Conservation (phyloP, 2,888 invertebrate genomes). For the Platycheirus albimanus region DNA sequence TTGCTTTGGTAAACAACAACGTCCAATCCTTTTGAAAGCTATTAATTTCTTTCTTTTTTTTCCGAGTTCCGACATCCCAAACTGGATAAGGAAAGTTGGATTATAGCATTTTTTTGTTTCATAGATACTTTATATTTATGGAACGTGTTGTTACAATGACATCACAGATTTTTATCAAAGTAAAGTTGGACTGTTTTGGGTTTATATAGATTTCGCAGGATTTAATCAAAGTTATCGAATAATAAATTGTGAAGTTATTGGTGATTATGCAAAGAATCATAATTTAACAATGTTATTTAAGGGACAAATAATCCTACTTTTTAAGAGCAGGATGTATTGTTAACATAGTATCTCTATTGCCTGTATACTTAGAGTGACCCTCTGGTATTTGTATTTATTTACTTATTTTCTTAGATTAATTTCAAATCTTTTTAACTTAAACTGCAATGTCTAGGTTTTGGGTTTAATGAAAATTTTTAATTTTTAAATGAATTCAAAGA, state of each 20-base stretch:
- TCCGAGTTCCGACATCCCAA: neutral
- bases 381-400: no score
- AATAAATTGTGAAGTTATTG: constrained; percentile 20
- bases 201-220: neutral
- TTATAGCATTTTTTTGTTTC: constrained; percentile 15
- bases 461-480: no score
- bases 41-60: constrained; percentile 28
- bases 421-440: no score
- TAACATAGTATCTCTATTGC: no score
- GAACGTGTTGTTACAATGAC: constrained; percentile 62
- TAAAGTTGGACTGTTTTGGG: constrained; percentile 26
- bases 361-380: no score
- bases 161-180: constrained; percentile 42
- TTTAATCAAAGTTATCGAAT: constrained; percentile 8
- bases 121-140: constrained; percentile 46
- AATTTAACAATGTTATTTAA: constrained; percentile 9
- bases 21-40: constrained; percentile 40
- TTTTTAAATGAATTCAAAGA: no score
- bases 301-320: no score
- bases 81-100: constrained; percentile 9
- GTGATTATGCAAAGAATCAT: constrained; percentile 12
- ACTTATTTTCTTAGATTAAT: no score
- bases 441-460: no score
- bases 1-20: constrained; percentile 44
- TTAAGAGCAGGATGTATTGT: no score